Conservation (phyloP, 2,113 vertebrate genomes). For the Proterorhinus semilunaris region DNA sequence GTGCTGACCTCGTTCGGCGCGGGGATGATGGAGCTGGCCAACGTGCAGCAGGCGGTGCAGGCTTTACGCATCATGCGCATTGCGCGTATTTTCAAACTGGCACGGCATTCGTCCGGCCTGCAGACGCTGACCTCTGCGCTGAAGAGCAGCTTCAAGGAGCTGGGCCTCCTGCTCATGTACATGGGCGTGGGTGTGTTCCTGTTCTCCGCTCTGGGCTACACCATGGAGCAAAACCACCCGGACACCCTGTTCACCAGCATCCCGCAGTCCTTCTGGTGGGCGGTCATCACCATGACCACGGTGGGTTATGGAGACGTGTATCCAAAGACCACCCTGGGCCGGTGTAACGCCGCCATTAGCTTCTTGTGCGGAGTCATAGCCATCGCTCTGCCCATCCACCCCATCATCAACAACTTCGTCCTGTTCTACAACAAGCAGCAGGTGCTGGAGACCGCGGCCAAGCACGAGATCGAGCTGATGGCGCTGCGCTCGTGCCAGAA, state of each 20-base stretch:
- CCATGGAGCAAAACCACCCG: conserved; percentile 94
- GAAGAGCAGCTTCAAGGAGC: conserved; percentile 93
- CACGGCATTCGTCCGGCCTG: conserved; percentile 92
- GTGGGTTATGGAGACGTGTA: conserved; percentile 98
- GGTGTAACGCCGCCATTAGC: conserved; percentile 95
- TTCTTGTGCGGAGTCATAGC: conserved; percentile 97
- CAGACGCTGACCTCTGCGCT: conserved; percentile 95
- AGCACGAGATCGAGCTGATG: conserved; percentile 94
- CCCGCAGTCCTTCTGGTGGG: conserved; percentile 99
- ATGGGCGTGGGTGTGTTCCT: conserved; percentile 96
- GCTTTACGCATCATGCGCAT: conserved; percentile 95
- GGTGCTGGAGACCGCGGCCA: conserved; percentile 93
- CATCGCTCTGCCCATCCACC: conserved; percentile 95
- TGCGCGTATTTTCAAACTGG: conserved; percentile 94
- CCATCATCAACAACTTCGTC: conserved; percentile 98
- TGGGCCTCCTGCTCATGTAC: conserved; percentile 95
- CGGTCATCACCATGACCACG: conserved; percentile 98
- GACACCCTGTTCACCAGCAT: conserved; percentile 98
- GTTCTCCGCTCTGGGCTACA: conserved; percentile 96
- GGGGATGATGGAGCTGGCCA: conserved; percentile 89
- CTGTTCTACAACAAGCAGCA: conserved; percentile 96
- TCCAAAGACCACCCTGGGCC: conserved; percentile 94
- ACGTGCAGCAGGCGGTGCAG: conserved; percentile 95
- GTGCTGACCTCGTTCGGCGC: conserved; percentile 88
- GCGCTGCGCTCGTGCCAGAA: conserved; percentile 79